Conservation (phyloP, 2,888 invertebrate species). For the Perizoma affinitatum region DNA sequence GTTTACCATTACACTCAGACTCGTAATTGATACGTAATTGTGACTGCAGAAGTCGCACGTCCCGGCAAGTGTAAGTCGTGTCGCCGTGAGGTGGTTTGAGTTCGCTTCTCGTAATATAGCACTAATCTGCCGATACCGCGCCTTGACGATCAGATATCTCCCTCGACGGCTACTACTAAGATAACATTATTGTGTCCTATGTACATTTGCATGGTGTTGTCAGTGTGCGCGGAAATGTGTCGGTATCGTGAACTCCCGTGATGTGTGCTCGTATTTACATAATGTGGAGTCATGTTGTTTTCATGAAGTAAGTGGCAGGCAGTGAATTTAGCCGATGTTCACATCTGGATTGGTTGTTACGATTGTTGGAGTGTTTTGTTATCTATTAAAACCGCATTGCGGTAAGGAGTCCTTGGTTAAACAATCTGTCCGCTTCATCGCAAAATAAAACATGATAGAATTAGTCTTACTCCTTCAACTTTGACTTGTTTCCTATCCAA, state of each 20-base stretch:
- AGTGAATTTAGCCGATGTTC: background rate
- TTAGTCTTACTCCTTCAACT: background rate
- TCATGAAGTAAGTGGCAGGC: constrained; percentile 59
- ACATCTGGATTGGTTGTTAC: constrained; percentile 20
- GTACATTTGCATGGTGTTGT: constrained; percentile 49
- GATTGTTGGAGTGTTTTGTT: constrained; percentile 24
- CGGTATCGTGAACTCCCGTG: constrained; percentile 44
- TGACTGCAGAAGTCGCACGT: constrained; percentile 20
- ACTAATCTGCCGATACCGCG: constrained; percentile 45
- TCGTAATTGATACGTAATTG: constrained; percentile 28
- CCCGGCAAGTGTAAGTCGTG: constrained; percentile 11
- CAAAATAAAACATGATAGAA: constrained; percentile 9
- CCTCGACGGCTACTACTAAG: constrained; percentile 48
- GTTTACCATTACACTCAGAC: constrained; percentile 4
- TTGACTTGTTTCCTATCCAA: background rate
- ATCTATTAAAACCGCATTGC: constrained; percentile 42
- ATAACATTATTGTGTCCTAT: constrained; percentile 52
- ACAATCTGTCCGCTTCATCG: constrained; percentile 18
- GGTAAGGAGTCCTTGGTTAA: constrained; percentile 40
- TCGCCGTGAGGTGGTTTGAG: constrained; percentile 6
- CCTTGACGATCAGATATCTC: constrained; percentile 56
- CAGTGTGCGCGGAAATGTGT: constrained; percentile 46
- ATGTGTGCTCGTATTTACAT: constrained; percentile 33
- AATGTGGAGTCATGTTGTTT: constrained; percentile 71
- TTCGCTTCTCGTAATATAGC: constrained; percentile 26